These are phyloP conservation scores for Eospalax fontanierii DNA, from an alignment of 2,797 vertebrate genomes.

Conservation along the genomic window DNA sequence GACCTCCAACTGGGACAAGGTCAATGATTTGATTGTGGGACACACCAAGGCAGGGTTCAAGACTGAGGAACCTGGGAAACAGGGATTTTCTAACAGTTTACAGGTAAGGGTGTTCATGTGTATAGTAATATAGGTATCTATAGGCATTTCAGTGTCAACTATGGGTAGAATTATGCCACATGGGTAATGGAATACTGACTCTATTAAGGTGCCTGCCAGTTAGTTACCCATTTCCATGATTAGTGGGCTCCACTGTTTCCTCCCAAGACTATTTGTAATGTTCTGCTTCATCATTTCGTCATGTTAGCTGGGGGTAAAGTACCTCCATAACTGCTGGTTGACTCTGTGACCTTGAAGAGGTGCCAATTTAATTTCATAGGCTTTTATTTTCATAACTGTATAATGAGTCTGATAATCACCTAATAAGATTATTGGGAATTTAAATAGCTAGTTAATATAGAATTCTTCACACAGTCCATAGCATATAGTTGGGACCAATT, in stretches of 20 bases:
- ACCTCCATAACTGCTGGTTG: background rate
- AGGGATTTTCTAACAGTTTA: slow-evolving; percentile 27
- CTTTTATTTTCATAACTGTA: slow-evolving; percentile 6
- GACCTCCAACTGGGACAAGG: background rate
- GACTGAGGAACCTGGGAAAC: background rate
- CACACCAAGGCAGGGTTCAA: background rate
- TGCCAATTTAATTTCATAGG: slow-evolving; percentile 7
- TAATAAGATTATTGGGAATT: background rate
- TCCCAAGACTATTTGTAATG: background rate
- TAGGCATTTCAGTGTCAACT: slow-evolving; percentile 49
- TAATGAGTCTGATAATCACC: background rate
- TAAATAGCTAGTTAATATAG: slow-evolving; percentile 9
- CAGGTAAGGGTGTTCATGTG: background rate
- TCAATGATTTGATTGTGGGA: background rate
- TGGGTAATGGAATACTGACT: slow-evolving; percentile 1
- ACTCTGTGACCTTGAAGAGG: slow-evolving; percentile 7
- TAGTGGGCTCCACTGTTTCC: background rate
- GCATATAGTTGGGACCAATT: background rate
- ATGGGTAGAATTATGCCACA: background rate
- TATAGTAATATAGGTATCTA: background rate
- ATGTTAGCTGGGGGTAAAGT: background rate
- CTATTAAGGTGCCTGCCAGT: background rate
- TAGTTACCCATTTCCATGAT: background rate
- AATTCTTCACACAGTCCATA: background rate
- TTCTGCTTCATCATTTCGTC: background rate